Percentiles rank a stretch among this genome's conserved stretches.
Conservation (phyloP, 2,888 invertebrate genomes). For the Minunthozetes semirufus region DNA sequence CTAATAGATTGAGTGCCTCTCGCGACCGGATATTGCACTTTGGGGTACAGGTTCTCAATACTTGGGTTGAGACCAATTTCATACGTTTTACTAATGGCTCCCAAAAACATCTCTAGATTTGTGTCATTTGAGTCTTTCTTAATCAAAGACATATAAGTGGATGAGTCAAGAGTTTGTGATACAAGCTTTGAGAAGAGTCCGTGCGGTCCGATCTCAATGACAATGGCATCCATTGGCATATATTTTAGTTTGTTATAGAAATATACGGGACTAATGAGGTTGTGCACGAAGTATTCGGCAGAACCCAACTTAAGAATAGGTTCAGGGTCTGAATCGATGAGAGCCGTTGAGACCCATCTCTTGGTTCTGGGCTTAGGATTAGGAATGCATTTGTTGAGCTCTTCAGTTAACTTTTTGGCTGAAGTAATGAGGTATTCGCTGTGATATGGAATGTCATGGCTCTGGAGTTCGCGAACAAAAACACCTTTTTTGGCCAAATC, state of each 20-base stretch:
- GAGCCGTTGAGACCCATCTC: constrained; percentile 88
- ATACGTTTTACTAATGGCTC: constrained; percentile 67
- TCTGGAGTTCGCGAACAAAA: constrained; percentile 87
- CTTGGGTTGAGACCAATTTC: constrained; percentile 71
- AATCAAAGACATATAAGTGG: constrained; percentile 72
- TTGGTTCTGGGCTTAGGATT: constrained; percentile 67
- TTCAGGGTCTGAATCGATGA: constrained; percentile 69
- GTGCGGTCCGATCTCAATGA: constrained; percentile 91
- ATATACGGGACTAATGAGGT: constrained; percentile 82
- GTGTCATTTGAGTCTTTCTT: constrained; percentile 64
- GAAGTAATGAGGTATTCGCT: constrained; percentile 67
- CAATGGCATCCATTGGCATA: constrained; percentile 77
- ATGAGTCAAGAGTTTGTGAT: constrained; percentile 67
- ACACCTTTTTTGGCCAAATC: constrained; percentile 64
- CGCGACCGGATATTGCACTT: constrained; percentile 71
- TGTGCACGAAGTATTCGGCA: constrained; percentile 91
- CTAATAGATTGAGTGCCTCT: constrained; percentile 83
- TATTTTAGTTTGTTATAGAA: constrained; percentile 79
- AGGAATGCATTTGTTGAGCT: constrained; percentile 56
- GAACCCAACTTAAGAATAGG: constrained; percentile 59
- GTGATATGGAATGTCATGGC: constrained; percentile 48
- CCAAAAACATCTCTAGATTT: constrained; percentile 56
- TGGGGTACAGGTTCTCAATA: constrained; percentile 60
- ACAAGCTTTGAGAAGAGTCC: constrained; percentile 86
- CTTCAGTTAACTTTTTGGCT: constrained; percentile 63